These are phyloP conservation scores for Capreolus pygargus DNA, from an alignment of 2,113 vertebrate genomes.

Conservation along the genomic window DNA sequence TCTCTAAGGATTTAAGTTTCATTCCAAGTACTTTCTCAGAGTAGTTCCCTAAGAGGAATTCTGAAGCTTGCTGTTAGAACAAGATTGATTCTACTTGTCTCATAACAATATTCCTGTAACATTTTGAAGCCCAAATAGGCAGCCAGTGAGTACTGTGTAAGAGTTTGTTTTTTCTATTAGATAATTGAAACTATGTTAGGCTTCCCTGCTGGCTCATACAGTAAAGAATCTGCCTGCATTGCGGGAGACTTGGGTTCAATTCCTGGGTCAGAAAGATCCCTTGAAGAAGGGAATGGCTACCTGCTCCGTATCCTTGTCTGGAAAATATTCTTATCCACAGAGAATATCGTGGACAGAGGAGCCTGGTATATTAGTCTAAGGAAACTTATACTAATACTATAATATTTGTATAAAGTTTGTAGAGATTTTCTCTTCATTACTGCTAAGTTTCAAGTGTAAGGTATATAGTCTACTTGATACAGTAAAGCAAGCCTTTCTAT, in stretches of 20 bases:
- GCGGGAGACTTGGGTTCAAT: background rate
- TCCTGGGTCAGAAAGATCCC: background rate
- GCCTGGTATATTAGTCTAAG: background rate
- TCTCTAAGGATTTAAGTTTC: background rate
- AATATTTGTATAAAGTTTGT: background rate
- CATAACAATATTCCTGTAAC: background rate
- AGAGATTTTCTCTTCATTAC: conserved; percentile 14
- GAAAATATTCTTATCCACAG: background rate
- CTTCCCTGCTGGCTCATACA: background rate
- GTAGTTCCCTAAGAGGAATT: background rate
- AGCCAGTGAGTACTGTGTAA: background rate
- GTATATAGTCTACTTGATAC: background rate
- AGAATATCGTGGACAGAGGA: background rate
- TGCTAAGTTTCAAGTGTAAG: background rate
- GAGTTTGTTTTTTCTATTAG: conserved; percentile 30
- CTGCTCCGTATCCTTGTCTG: background rate
- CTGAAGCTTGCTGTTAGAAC: background rate
- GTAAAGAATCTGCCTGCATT: background rate
- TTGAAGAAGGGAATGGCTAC: background rate
- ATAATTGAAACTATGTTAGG: background rate
- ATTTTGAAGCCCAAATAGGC: background rate
- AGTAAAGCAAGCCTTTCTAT: background rate
- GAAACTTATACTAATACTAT: background rate
- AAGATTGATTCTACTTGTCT: background rate
- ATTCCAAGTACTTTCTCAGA: background rate